These are phyloP conservation scores for Drosophila falleni DNA, from an alignment of 2,888 invertebrate species.

Conservation along the genomic window DNA sequence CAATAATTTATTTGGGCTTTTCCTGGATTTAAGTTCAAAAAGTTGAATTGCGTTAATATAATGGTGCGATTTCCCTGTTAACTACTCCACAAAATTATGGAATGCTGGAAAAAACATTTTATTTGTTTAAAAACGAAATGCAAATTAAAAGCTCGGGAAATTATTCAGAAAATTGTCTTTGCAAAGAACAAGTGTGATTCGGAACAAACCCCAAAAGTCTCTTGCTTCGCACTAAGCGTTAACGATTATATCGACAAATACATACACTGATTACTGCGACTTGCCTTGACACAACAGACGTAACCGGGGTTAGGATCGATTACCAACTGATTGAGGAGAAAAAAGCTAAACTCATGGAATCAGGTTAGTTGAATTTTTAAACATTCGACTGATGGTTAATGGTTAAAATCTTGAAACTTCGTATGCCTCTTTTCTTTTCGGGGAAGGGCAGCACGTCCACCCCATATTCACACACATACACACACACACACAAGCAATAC, in stretches of 20 bases:
- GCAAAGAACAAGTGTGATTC: neutral
- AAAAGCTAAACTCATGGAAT: slow-evolving; percentile 26
- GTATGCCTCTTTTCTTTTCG: slow-evolving; percentile 5
- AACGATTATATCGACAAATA: neutral
- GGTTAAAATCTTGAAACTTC: slow-evolving; percentile 19
- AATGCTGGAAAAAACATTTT: slow-evolving; percentile 1
- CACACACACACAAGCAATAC: slow-evolving; percentile 2
- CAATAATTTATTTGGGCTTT: no score
- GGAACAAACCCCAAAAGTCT: slow-evolving; percentile 7
- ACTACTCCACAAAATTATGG: no score
- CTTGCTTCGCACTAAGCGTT: slow-evolving; percentile 4
- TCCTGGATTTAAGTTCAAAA: no score
- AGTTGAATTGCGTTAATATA: no score
- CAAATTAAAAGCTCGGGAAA: neutral
- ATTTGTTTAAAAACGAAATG: neutral
- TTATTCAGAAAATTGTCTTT: neutral
- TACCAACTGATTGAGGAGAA: slow-evolving; percentile 21
- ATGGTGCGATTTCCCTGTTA: neutral
- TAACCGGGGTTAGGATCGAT: slow-evolving; percentile 16
- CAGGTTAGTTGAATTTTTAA: slow-evolving; percentile 49
- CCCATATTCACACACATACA: neutral
- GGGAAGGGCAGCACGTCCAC: slow-evolving; percentile 13
- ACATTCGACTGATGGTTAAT: slow-evolving; percentile 42
- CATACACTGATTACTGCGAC: slow-evolving; percentile 1
- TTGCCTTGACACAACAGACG: slow-evolving; percentile 3